Base-by-base conservation (phyloP, 2,888 invertebrate species). In the Cantharis nigra region DNA sequence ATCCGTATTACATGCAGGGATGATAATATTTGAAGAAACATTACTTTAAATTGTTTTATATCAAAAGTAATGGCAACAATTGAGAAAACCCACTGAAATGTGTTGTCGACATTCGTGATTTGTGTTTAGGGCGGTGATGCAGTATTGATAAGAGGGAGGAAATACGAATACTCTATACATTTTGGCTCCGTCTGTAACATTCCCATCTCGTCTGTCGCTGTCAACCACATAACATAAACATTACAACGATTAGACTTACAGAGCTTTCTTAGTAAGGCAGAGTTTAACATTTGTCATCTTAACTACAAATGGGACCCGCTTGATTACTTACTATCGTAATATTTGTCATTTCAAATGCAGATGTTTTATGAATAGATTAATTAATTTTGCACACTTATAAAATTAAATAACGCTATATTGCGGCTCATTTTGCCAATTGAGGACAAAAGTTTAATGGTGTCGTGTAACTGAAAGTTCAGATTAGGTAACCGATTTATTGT, bases 101-200 rank as follows among this genome's bases (percentile, higher is more conserved):
- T 83, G 84, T 79, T 82, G 82, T 81, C 82, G 82, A 82, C 83
- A 79, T 83, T 82, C 82, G 83, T 83, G 83, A 83, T 83, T 83
- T 84, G 83, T 83, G 83, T 82, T 80, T 79, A 81, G 82, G 82
- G 83, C 79, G 82, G 79, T 80, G 83, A 82, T 82, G 81, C 80
- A 80, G 80, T 76, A 71, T 75, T 78, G 82, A 82, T 82, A 83
- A 82, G 79, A 80, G 82, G 82, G 78, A 74, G 76, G 76, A 79
- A 79, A 79, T 78, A 74, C 78, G 78, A 78, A 74, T 78, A 74
- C 76, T 78, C 78, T 67, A 78, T 76, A 72, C 78, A 78, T 75
- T 78, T 78, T 76, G 70, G 75, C 72, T 72, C 70, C 69, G 76
- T 75, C 64, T 73, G 78, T 78, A 78, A 76, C 78, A 71, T 78